Conservation (phyloP, 2,888 invertebrate species). For the Punctoribates punctum region DNA sequence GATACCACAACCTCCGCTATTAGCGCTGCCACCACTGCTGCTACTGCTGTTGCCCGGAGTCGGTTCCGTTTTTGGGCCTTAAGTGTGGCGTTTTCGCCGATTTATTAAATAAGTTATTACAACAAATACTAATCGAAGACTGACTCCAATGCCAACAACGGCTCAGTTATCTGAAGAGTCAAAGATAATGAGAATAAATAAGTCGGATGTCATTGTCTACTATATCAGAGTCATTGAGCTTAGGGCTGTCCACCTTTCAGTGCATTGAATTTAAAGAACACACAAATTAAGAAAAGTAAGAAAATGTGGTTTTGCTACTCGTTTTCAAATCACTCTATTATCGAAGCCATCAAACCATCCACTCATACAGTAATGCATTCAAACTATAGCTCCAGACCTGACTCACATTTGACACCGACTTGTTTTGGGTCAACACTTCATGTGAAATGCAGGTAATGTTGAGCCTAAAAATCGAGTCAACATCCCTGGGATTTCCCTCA, state of each 20-base stretch:
- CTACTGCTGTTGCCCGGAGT: slow-evolving; percentile 37
- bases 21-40: slow-evolving; percentile 30
- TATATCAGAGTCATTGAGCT: slow-evolving; percentile 31
- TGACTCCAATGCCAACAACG: background rate
- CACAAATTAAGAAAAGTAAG: slow-evolving; percentile 13
- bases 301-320: slow-evolving; percentile 33
- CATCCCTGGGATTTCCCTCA: background rate
- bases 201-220: slow-evolving; percentile 7
- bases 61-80: slow-evolving; percentile 38
- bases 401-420: slow-evolving; percentile 14
- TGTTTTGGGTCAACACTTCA: background rate
- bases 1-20: slow-evolving; percentile 20
- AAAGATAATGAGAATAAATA: slow-evolving; percentile 21
- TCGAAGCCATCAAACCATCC: slow-evolving; percentile 11
- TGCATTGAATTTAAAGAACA: slow-evolving; percentile 6
- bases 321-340: slow-evolving; percentile 14
- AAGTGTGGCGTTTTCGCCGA: background rate
- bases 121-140: background rate
- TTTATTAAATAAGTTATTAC: background rate
- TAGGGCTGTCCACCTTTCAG: slow-evolving; percentile 30
- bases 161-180: background rate
- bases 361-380: slow-evolving; percentile 5
- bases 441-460: background rate
- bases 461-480: background rate
- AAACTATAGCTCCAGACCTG: background rate